Evolutionary conservation across 2,113 vertebrate genomes (phyloP), one percentile per base, ranked within the genome.

Genomic region (Zingel zingel): DNA sequence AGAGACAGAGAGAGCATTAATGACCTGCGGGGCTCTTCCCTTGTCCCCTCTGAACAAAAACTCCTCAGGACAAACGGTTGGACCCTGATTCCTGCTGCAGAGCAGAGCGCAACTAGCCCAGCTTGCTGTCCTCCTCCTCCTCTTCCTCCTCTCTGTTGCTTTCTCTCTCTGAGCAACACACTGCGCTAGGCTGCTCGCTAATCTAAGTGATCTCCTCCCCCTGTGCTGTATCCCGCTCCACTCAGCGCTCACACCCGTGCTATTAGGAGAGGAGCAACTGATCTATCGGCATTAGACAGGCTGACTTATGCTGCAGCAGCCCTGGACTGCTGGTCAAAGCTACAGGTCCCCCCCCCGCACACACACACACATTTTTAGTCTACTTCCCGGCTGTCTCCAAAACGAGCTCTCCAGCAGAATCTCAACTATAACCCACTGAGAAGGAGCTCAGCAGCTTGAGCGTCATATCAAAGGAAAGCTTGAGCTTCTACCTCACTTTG

Each of bases 1-100:
- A 95, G 88, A 96, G 95, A 94, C 90, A 95, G 96, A 94, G 93
- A 94, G 75, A 96, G 93, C 92, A 94, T 96, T 91, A 96, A 96
- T 95, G 93, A 96, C 96, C 95, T 96, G 96, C 90, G 84, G 92
- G 86, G 69, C 90, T 94, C 91, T 75, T 69, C 92, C 63, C 94
- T 94, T 88, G 93, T 96, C 93, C 94, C 89, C 92, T 89, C 91
- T 88, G 91, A 85, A 81, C 61, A 87, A 79, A 88, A 89, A 84
- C 67, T 83, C 89, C 75, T 69, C 81, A 21, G 82, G 78, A 84
- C 51, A 16, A 71, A 70, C 1, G 11, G 69, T 61, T 63, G 79
- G 77, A 85, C 82, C 48, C 69, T 27, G 72, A 75, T 75, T 90
- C 66, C 81, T 77, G 78, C 87, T 83, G 88, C 87, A 81, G 74